Base-by-base conservation (phyloP, 64 coral and sea anemone genomes). In the Stylophora pistillata region DNA sequence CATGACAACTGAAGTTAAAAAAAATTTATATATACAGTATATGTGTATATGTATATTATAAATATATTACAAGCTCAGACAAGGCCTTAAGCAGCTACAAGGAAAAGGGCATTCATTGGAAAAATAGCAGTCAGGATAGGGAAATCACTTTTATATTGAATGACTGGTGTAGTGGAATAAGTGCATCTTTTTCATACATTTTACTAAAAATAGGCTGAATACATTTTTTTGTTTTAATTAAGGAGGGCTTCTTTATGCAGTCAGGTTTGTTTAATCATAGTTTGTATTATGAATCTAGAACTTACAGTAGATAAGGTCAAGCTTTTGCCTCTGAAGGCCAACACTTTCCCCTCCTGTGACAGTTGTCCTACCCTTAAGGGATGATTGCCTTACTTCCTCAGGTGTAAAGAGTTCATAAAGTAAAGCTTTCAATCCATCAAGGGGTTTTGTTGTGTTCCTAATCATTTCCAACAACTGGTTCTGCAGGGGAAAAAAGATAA, bases 361-460 rank as follows among this genome's bases (percentile, higher is more conserved):
- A n/a, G 47, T 73, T 29, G 66, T 58, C 26, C 68, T 72, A 2
- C 84, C 70, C 55, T 73, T 86, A 25, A 86, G 68, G 41, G 84
- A 86, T 33, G 34, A 86, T 47, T 73, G 15, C 70, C 84, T 54
- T 86, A 86, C 25, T 73, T 86, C 84, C 10, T 86, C 84, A 15
- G 41, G 47, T 56, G 84, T 72, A n/a, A 73, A 73, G 16, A 86
- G 84, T 56, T 73, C 1, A 57, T 18, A 72, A 54, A 86, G 71
- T 86, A 86, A 53, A 63, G 71, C 34, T 73, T 87, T 87, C 69
- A 87, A 74, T 72, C 85, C 85, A 53, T 87, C 85, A 37, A 74
- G 69, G 69, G 85, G 85, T 54, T 87, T 87, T 28, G 69, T 87
- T 3, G 68, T 87, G 37, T 87, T 72, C 21, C 59, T 55, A 18